Evolutionary conservation across 2,113 vertebrate genomes (phyloP).

Genomic region (Stictonetta naevosa): DNA sequence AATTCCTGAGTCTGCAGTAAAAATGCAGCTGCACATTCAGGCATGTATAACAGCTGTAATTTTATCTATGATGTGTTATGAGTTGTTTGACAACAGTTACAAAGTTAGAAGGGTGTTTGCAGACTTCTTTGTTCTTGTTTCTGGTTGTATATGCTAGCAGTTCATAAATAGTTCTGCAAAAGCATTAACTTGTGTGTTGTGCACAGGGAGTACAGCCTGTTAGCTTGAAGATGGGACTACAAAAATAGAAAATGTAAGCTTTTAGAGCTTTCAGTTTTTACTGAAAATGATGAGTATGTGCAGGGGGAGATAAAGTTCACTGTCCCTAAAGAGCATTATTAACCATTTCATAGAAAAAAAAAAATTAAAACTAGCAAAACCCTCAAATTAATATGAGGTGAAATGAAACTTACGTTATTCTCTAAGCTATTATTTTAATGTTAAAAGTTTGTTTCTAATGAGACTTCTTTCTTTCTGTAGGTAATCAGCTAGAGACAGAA

Average conservation of each 20-base stretch:
- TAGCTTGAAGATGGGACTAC: background rate
- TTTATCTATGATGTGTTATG: background rate
- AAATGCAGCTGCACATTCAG: background rate
- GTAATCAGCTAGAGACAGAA: constrained; percentile 76
- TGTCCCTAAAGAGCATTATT: background rate
- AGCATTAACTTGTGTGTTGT: background rate
- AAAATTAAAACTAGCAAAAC: no score
- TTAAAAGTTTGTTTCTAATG: background rate
- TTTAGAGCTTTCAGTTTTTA: background rate
- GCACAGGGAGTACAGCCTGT: background rate
- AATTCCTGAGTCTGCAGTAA: background rate
- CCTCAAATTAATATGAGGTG: background rate
- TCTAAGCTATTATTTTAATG: background rate
- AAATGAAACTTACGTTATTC: background rate
- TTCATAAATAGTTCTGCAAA: background rate
- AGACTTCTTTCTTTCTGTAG: constrained; percentile 46
- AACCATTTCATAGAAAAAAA: background rate
- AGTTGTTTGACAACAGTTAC: background rate
- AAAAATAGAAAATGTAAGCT: background rate
- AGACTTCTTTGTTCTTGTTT: background rate
- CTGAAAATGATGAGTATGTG: background rate
- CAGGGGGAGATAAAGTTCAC: background rate
- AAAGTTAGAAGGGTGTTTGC: background rate
- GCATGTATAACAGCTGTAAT: background rate
- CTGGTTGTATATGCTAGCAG: background rate